Base-by-base conservation (phyloP, 2,888 invertebrate species). In the Hirtodrosophila confusa region DNA sequence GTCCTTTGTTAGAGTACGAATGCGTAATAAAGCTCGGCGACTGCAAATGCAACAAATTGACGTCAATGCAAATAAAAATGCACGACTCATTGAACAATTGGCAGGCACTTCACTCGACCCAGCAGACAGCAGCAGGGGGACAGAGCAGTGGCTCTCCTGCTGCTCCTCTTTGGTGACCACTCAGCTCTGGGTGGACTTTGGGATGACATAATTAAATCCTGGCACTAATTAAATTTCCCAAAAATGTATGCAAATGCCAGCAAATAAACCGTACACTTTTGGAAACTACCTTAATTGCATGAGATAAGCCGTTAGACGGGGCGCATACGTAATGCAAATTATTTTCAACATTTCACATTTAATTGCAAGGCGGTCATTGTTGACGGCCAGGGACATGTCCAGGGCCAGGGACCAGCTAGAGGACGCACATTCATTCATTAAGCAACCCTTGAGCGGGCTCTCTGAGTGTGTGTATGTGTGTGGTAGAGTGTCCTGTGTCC, bases 131-230 rank as follows among this genome's bases (percentile, higher is more conserved):
- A n/a, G n/a, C n/a, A n/a, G n/a, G n/a, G n/a, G n/a, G 36, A 36
- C 17, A 6, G 23, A 11, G 12, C 2, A 0, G 11, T 10, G 2
- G 8, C 9, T 6, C 10, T 40, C 5, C 12, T 11, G 0, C 5
- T 17, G 3, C 17, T 4, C 24, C 31, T 12, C 17, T 7, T 36
- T 12, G 31, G 36, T 51, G 51, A 35, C 37, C 49, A 40, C 45
- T 67, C 64, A 64, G 29, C 41, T 7, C 17, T 11, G 41, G 45
- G 6, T n/a, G 40, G n/a, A 41, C 43, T 60, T 31, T 24, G 37
- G 64, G 63, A 84, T 84, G 86, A 86, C 84, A 90, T 90, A 90
- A 90, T 90, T 90, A 90, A 90, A 90, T 90, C 90, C 89, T 86
- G 88, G 89, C 90, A 88, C 90, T 89, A 90, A 90, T 90, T 82